These are phyloP conservation scores for Coranthus polyacanthus DNA, from an alignment of 2,797 vertebrate species.

Conservation along the genomic window DNA sequence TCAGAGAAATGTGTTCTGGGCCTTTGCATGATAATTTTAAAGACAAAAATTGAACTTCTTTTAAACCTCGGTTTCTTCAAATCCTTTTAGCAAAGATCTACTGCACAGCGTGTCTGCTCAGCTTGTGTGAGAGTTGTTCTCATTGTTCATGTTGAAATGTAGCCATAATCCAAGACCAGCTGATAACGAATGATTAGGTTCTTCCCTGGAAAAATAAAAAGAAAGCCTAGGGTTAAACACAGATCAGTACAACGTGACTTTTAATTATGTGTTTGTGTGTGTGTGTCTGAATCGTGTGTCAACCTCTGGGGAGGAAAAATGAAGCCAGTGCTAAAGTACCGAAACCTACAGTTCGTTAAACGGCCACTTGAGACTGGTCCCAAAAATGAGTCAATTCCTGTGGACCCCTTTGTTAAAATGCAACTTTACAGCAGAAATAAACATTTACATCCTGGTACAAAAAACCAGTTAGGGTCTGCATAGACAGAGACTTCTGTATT, in stretches of 20 bases:
- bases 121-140: too few species aligned
- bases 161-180: not conserved
- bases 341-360: too few species aligned
- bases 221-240: not conserved
- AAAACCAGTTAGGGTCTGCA: too few species aligned
- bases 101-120: not conserved
- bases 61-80: not conserved
- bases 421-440: too few species aligned
- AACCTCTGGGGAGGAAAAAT: too few species aligned
- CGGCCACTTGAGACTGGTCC: too few species aligned
- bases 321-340: too few species aligned
- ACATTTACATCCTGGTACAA: too few species aligned
- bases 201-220: not conserved
- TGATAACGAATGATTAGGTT: conserved; percentile 12
- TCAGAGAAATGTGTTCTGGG: not conserved
- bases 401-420: too few species aligned
- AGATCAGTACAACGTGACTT: not conserved
- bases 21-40: not conserved
- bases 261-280: not conserved
- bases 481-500: too few species aligned
- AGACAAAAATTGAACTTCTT: not conserved
- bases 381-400: too few species aligned
- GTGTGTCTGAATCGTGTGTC: not conserved
- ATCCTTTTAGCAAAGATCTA: not conserved
- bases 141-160: not conserved